Evolutionary conservation across 2,888 invertebrate species (phyloP).

Genomic region (Tolmerus cingulatus): DNA sequence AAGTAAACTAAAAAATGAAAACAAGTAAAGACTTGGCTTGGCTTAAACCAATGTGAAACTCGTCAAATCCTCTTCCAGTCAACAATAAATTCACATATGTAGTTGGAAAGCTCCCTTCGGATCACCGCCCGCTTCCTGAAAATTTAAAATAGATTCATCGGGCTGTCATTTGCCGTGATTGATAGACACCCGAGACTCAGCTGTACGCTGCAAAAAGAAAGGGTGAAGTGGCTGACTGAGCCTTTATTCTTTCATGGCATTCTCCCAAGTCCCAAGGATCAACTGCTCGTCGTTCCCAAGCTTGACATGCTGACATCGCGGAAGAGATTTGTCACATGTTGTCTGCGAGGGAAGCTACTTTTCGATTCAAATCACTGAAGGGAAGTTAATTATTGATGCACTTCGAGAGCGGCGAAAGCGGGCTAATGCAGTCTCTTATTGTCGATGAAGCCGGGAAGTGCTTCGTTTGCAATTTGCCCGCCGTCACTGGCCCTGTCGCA

Average conservation of each 20-base stretch:
- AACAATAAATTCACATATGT: neutral
- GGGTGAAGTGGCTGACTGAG: neutral
- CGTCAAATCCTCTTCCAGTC: neutral
- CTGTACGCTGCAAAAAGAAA: neutral
- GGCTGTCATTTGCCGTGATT: neutral
- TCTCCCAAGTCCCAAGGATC: neutral
- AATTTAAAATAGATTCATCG: neutral
- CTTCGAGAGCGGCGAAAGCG: neutral
- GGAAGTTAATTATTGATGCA: neutral
- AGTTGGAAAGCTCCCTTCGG: neutral
- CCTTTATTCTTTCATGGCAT: neutral
- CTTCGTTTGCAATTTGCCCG: neutral
- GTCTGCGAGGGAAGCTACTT: neutral
- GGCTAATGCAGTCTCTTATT: neutral
- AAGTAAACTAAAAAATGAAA: neutral
- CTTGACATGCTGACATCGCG: neutral
- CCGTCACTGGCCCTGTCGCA: neutral
- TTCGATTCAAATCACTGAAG: neutral
- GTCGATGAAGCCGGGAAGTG: neutral
- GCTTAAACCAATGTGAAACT: neutral
- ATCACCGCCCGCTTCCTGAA: neutral
- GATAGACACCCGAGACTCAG: neutral
- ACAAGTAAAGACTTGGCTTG: neutral
- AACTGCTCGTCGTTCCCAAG: neutral
- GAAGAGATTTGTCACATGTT: neutral